These are phyloP conservation scores for Chaetophractus vellerosus DNA, from an alignment of 2,797 vertebrate species.

Conservation along the genomic window DNA sequence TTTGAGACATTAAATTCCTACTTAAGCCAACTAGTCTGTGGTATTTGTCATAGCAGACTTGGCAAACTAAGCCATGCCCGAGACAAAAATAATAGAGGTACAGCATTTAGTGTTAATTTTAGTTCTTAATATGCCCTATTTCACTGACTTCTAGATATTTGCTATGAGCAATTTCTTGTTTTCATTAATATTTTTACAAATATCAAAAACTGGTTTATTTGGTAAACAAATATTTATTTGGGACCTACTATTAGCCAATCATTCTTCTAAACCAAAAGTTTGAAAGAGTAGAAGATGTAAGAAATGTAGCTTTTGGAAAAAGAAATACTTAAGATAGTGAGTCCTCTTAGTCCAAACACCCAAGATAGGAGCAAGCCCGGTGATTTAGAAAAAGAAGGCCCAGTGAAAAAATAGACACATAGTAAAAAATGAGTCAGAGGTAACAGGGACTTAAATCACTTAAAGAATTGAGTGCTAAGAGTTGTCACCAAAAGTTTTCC, in stretches of 20 bases:
- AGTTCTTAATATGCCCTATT: neutral
- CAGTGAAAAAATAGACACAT: neutral
- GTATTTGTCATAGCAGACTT: too few species aligned
- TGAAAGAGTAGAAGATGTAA: neutral
- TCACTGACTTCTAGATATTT: neutral
- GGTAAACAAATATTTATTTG: neutral
- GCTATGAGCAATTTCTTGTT: neutral
- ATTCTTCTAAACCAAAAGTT: neutral
- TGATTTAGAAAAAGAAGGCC: neutral
- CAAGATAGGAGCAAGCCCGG: neutral
- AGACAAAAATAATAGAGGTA: neutral
- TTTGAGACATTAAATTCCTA: too few species aligned
- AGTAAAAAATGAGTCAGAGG: neutral
- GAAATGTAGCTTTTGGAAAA: neutral
- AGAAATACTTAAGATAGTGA: neutral
- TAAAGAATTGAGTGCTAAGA: fast-evolving
- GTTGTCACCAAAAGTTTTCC: neutral
- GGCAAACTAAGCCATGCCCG: too few species aligned
- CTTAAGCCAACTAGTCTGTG: too few species aligned
- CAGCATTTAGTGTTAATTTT: neutral
- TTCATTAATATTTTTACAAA: neutral
- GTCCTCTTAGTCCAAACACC: neutral
- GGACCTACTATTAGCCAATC: neutral
- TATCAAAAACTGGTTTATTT: neutral
- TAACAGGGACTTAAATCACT: neutral